Evolutionary conservation across 2,797 vertebrate species (phyloP), one percentile per base, ranked within the genome.

Genomic region (Sebastes ruberrimus): DNA sequence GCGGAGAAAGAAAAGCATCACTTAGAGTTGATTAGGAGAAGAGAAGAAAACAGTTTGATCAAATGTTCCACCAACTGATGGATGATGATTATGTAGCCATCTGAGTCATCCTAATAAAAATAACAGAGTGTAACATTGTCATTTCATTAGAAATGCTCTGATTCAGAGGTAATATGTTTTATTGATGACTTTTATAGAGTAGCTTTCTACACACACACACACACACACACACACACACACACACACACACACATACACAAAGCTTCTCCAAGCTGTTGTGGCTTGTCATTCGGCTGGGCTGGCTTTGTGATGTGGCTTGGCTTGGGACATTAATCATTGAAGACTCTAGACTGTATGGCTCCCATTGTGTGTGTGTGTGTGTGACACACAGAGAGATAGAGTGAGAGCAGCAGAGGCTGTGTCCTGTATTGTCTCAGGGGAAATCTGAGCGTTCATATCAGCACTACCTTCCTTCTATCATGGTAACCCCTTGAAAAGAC

Each of bases 271-370:
- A 86, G 85, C 85, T 83, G 86, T 75, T 89, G 80, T 63, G 81
- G 78, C 77, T 80, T 89, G 86, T 92, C 87, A 93, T 82, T 89
- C 71, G 77, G 84, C 85, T 79, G 69, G 74, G 84, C 55, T 83
- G 81, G 84, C 86, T 88, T 90, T 93, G 92, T 92, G 88, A 92
- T 92, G 87, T 74, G 83, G 88, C 93, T 94, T 93, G 93, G 94
- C 93, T 95, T 95, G 92, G 91, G 89, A 91, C 90, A 95, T 94
- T 94, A 94, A 95, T 95, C 92, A 94, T 94, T 94, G 83, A 95
- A 89, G 91, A 92, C 82, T 81, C 78, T 60, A 86, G 83, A 88
- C 87, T 89, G 67, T 82, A 90, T 80, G 85, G 84, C 63, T 85
- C 27, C 81, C 53, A 64, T 66, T 92, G 74, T 76, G 38, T 81